Base-by-base conservation (phyloP, 2,888 invertebrate species). In the Caenorhabditis zanzibari region DNA sequence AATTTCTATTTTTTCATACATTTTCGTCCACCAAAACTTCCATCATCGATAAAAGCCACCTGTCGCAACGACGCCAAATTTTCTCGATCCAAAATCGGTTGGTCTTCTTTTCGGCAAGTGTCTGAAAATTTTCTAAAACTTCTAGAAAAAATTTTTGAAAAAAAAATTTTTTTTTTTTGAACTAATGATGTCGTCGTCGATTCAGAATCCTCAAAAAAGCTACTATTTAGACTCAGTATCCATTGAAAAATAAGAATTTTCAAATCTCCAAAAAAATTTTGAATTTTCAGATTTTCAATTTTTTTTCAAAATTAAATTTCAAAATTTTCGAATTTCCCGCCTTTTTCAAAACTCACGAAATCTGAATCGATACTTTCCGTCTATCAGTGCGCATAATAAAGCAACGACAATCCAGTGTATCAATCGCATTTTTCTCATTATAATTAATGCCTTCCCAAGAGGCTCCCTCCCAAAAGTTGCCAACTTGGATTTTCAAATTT, bases 311-410 rank as follows among this genome's bases (percentile, higher is more conserved):
- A 14, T 54, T 32, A 32, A 7, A 32, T 12, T 4, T 47, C n/a
- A 19, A 14, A 47, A 12, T 47, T 10, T 47, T 19, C 47, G n/a
- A 47, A 47, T 12, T 26, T 14, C 38, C 19, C n/a, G 6, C n/a
- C n/a, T n/a, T n/a, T n/a, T n/a, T n/a, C 24, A 47, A 66, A 66
- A 73, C 76, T 56, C 38, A 76, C 76, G 69, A 26, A 69, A 76
- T 69, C 69, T 68, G 61, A 76, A 76, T 10, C 59, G 76, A 49
- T 76, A 76, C n/a, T 14, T 61, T 19, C 10, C 47, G 22, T 61
- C 35, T 1, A 61, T 19, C 19, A 59, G 9, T 26, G 19, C 32
- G 6, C 61, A 61, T 19, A 69, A 52, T 26, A 22, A 61, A 26
- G 52, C 76, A 44, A 68, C 52, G 19, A 69, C 61, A 19, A 61